Evolutionary conservation across 30 jellyfish, hydroid and myxozoan genomes (phyloP), one percentile per base, ranked within the genome.

Genomic region (Turritopsis rubra): DNA sequence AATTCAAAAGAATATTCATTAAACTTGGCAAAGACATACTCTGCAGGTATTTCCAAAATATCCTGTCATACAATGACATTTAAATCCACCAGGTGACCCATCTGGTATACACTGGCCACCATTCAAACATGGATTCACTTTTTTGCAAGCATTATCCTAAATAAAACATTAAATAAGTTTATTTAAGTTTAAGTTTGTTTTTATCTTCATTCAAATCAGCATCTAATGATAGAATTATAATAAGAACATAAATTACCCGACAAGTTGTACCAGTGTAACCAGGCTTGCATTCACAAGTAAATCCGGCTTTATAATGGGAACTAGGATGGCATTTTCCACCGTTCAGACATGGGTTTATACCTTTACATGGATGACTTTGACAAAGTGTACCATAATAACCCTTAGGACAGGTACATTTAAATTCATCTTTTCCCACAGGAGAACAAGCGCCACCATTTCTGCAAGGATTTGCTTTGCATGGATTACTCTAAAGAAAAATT

Each of bases 351-450:
- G 77, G 77, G 77, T 68, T 68, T 16, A 68, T 22, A 68, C 31
- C 77, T 68, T 68, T 68, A 27, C 77, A 68, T 7, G 77, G 77
- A 68, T 68, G 28, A 68, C 31, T 68, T 22, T 68, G 77, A 27
- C 77, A 68, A n/a, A 68, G 30, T 27, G 87, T 29, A 18, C 96
- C 96, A 13, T 83, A 68, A 85, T 74, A 89, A 41, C 96, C 96
- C 7, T 31, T 53, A 74, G 80, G 79, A 90, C 96, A 89, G 22
- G 81, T 87, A 54, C 96, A 89, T 3, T 72, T 60, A 83, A 89
- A 89, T 75, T 82, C 82, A 26, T 89, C 81, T 9, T 89, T 92
- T 53, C 87, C 85, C 21, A 90, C 19, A n/a, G 77, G 31, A n/a
- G 77, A n/a, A 27, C 77, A 68, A n/a, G 28, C 31, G 9, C 77